Conservation (phyloP, 2,888 invertebrate species). For the Philaethria dido region DNA sequence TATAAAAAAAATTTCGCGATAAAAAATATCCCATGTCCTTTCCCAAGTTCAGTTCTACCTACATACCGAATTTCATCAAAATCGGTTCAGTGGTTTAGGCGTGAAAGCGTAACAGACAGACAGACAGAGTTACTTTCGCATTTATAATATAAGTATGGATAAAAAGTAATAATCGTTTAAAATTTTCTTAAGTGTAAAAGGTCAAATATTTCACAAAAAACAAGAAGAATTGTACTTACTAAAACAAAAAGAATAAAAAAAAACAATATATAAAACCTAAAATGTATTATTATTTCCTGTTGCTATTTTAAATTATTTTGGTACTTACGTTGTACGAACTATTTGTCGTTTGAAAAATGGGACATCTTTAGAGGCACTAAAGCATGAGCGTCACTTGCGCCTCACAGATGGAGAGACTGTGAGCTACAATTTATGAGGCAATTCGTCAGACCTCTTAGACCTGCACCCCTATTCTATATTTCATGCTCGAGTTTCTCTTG, state of each 20-base stretch:
- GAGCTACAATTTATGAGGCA: slow-evolving; percentile 48
- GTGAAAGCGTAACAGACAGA: too few relatives aligned
- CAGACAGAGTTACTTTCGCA: too few relatives aligned
- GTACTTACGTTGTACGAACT: slow-evolving; percentile 37
- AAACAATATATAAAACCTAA: not conserved
- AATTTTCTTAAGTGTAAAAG: too few relatives aligned
- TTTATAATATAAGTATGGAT: too few relatives aligned
- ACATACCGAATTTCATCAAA: too few relatives aligned
- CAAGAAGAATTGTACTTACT: not conserved
- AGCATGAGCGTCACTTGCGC: slow-evolving; percentile 47
- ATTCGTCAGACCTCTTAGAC: slow-evolving; percentile 47
- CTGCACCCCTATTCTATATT: slow-evolving; percentile 35
- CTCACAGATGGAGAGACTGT: slow-evolving; percentile 45
- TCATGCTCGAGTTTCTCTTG: slow-evolving; percentile 35
- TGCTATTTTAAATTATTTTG: slow-evolving; percentile 18
- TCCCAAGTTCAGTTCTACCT: too few relatives aligned
- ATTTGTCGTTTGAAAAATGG: slow-evolving; percentile 45
- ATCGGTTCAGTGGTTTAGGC: too few relatives aligned
- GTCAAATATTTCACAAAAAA: not conserved
- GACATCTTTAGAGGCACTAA: slow-evolving; percentile 47
- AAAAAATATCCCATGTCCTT: too few relatives aligned
- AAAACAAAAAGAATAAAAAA: not conserved
- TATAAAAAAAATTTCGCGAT: too few relatives aligned
- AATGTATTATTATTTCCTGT: not conserved
- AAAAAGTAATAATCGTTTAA: too few relatives aligned